Base-by-base conservation (phyloP, 2,888 invertebrate genomes). In the Plebejus melissa region DNA sequence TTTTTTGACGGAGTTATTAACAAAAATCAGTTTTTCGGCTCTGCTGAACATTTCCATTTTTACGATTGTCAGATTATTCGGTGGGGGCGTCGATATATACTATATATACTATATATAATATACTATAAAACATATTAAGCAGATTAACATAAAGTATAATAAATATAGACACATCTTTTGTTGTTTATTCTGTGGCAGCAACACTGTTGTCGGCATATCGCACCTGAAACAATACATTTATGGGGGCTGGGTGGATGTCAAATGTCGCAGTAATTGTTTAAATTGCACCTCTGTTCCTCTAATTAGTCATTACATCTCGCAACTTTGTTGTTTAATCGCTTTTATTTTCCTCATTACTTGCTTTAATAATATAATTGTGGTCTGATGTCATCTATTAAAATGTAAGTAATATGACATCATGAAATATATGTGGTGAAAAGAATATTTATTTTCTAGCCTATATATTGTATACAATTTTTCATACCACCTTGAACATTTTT, bases 261-360 rank as follows among this genome's bases (percentile, higher is more conserved):
- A 91, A 91, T 92, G 90, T 89, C 83, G 86, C 90, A 91, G 90
- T 92, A 92, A 92, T 91, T 84, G 90, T 90, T 88, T 88, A 91
- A 91, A 91, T 91, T 91, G 87, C 85, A 82, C 81, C 78, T 82
- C 81, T 79, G 80, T 81, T 80, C 81, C 81, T 77, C 82, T 87
- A 87, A 89, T 88, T 87, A 81, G 74, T 74, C 54, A 16, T 72
- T 11, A 28, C n/a, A 41, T 75, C 58, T 65, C 41, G 32, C 69
- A 77, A 77, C 75, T 69, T 74, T 75, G 75, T 77, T 75, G 78
- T 77, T 76, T 78, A 77, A 78, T 76, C n/a, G 70, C 46, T 65
- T 65, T 65, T 65, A 65, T 65, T 65, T 65, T 65, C 50, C 74
- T 54, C 72, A 77, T 77, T 79, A 77, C 74, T 58, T 75, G 69